phyloP scores from a whole-genome alignment of 2,797 vertebrate species.

The Sebastes hopkinsi region DNA sequence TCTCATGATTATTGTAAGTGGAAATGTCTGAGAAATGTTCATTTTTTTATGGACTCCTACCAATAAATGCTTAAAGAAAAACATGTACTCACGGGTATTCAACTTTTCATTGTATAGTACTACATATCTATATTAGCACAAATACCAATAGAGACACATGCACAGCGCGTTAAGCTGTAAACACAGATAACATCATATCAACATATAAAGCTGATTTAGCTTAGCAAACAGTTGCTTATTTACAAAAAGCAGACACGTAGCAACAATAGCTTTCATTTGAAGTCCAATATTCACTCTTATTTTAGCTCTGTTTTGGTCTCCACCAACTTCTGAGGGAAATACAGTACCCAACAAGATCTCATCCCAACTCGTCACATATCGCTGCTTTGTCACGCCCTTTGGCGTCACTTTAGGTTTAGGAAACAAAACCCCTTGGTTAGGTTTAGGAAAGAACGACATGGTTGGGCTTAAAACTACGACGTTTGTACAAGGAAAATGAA shows the following conservation, averaged over 20 bases:
- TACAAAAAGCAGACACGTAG: not conserved
- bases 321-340: not conserved
- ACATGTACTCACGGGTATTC: not conserved
- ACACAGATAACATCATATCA: not conserved
- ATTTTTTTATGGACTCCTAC: slow-evolving; percentile 65
- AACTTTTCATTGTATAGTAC: too few relatives aligned
- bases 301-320: not conserved
- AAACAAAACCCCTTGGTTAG: too few relatives aligned
- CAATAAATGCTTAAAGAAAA: slow-evolving; percentile 69
- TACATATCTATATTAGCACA: not conserved
- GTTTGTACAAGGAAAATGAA: too few relatives aligned
- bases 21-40: slow-evolving; percentile 46
- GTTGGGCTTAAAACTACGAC: too few relatives aligned
- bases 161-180: not conserved
- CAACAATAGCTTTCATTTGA: not conserved
- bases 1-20: slow-evolving; percentile 12
- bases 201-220: not conserved
- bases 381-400: too few relatives aligned
- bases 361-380: too few relatives aligned
- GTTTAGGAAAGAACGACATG: too few relatives aligned
- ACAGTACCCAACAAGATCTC: too few relatives aligned
- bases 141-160: not conserved
- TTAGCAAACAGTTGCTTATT: not conserved
- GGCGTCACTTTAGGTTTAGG: too few relatives aligned
- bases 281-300: not conserved